Base-by-base conservation (phyloP, 2,888 invertebrate genomes). In the Aphidius colemani region DNA sequence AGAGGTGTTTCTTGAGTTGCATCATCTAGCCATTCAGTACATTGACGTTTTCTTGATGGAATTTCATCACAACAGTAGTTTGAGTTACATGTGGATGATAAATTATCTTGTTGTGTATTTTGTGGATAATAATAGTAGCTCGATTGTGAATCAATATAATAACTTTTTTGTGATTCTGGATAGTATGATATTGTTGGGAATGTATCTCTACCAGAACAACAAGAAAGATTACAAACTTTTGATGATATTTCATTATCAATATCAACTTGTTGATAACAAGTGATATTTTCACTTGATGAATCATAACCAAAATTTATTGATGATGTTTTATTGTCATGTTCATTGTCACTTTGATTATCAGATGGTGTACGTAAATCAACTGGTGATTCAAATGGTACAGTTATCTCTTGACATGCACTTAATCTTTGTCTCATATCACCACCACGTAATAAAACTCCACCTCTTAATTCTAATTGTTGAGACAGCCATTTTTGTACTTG, bases 401-500 rank as follows among this genome's bases (percentile, higher is more conserved):
- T n/a, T 1, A 59, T 40, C 41, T 77, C 76, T 63, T 72, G 75
- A 48, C 75, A 68, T 11, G 82, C 77, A 0, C 80, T 81, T 3
- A 83, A 69, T 49, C 83, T 72, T 61, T 83, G 83, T n/a, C 83
- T 72, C 39, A 68, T 57, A 51, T 77, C 74, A 5, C 79, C 81
- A 18, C 78, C 78, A 8, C 80, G 71, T 4, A 78, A 71, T 0
- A 75, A 73, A 11, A 79, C 78, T 65, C 84, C 83, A 11, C 79
- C 80, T 7, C 83, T 74, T 3, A 85, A 75, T 7, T 82, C 78
- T 8, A 71, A 69, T 67, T 84, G 84, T 67, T 84, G 84, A 9
- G 83, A 80, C 3, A 85, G 72, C 85, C 85, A 85, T 70, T 85
- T 85, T 67, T 85, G 85, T 43, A 85, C 84, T 73, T 85, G 85